Base-by-base conservation (phyloP, 2,888 invertebrate genomes). In the Druceiella hillmani region DNA sequence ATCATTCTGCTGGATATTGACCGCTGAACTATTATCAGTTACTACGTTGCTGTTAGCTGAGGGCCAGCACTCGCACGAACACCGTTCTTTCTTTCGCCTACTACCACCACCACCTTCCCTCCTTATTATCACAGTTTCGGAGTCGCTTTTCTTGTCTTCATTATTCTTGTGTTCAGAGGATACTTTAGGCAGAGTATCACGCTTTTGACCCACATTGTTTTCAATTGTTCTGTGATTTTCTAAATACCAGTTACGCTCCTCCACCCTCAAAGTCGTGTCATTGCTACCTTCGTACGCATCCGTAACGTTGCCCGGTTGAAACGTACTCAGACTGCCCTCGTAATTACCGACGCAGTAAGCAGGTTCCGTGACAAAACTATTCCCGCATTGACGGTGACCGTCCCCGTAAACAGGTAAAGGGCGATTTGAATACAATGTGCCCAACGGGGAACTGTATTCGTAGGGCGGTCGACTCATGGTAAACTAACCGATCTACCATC, bases 41-140 rank as follows among this genome's bases (percentile, higher is more conserved):
- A n/a, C n/a, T n/a, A n/a, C n/a, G n/a, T n/a, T n/a, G n/a, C n/a
- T n/a, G n/a, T n/a, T n/a, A n/a, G n/a, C n/a, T 46, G 58, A 70
- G 44, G 72, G 72, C 72, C 72, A 72, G 51, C 72, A 72, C 52
- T 72, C 72, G 45, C 72, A 72, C 3, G 72, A 72, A 47, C 72
- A 72, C 20, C 71, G 58, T 36, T 72, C 69, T 48, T 71, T 70
- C 55, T 72, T 71, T 36, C 69, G 53, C 33, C 71, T 59, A 11
- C 28, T 39, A 10, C 40, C 42, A 2, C 33, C 28, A 14, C 36
- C 40, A 6, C 26, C 33, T 11, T 41, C n/a, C n/a, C n/a, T n/a
- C n/a, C n/a, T n/a, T n/a, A n/a, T n/a, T n/a, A 32, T 16, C 46
- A 40, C 20, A n/a, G 47, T 38, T 16, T 43, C 33, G 25, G 26